Evolutionary conservation across 2,113 vertebrate species (phyloP).

Genomic region (Dipodomys stephensi): DNA sequence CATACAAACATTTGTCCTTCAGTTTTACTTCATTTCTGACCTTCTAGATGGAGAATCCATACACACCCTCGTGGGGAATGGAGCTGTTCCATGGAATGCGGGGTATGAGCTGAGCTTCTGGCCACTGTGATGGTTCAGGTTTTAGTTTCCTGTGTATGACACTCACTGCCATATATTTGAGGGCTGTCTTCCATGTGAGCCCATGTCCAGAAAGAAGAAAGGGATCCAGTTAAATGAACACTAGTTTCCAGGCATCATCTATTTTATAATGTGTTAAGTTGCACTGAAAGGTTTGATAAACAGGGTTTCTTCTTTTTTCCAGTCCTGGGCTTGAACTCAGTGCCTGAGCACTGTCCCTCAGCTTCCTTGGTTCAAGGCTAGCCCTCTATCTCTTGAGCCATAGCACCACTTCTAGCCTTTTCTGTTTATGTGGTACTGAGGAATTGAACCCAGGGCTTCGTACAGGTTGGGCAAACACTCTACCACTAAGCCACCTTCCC

Average conservation of each 20-base stretch:
- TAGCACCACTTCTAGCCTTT: no score
- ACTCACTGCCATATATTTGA: background rate
- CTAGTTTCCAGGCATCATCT: background rate
- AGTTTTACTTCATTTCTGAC: background rate
- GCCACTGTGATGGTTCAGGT: background rate
- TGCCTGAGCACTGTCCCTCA: no score
- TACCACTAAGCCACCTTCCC: no score
- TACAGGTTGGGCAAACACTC: no score
- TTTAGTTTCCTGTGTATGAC: background rate
- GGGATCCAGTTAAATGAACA: background rate
- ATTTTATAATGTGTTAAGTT: background rate
- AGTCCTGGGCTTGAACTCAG: no score
- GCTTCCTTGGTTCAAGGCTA: no score
- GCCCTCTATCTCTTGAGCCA: no score
- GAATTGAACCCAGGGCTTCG: no score
- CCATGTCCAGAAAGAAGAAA: background rate
- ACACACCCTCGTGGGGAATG: background rate
- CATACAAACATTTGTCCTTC: no score
- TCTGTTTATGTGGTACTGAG: no score
- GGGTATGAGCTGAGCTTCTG: background rate
- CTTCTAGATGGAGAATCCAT: background rate
- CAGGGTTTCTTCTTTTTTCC: no score
- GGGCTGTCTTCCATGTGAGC: background rate
- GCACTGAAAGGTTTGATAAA: constrained; percentile 16
- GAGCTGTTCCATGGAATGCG: fast-evolving